These are phyloP conservation scores for Alauda arvensis DNA, from an alignment of 2,797 vertebrate genomes.

Conservation along the genomic window DNA sequence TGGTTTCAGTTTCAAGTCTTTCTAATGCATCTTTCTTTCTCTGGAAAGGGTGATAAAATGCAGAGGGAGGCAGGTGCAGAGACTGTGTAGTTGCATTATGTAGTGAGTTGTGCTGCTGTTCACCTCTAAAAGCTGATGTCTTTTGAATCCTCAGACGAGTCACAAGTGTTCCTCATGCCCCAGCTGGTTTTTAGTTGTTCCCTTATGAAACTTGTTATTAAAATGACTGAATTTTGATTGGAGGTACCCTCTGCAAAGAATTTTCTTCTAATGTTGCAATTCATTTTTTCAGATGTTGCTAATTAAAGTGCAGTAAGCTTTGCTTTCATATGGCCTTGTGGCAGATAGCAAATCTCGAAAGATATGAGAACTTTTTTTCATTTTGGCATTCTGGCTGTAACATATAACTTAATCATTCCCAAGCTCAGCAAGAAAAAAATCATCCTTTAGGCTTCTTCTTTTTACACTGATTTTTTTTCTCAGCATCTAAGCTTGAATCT, in stretches of 20 bases:
- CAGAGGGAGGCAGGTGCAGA: not conserved
- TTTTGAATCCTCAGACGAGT: not conserved
- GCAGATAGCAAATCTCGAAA: not conserved
- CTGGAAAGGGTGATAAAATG: not conserved
- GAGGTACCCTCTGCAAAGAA: not conserved
- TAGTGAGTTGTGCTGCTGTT: not conserved
- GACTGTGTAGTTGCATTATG: not conserved
- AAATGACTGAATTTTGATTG: not conserved
- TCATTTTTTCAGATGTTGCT: not conserved
- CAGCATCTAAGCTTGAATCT: not conserved
- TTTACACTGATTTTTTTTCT: not conserved
- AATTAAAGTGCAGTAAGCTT: constrained; percentile 4
- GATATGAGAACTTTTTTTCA: not conserved
- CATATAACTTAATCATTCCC: not conserved
- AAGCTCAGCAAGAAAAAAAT: not conserved
- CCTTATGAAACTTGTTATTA: not conserved
- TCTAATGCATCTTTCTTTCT: not conserved
- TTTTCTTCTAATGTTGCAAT: constrained; percentile 20
- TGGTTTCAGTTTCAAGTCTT: not conserved
- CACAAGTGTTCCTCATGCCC: not conserved
- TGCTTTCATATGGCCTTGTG: not conserved
- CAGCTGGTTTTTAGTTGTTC: not conserved
- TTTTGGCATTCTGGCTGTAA: not conserved
- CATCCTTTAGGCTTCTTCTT: not conserved
- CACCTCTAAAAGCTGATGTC: not conserved